Evolutionary conservation across 2,888 invertebrate species (phyloP), one percentile per base, ranked within the genome.

Genomic region (Drosophila mayaguana): DNA sequence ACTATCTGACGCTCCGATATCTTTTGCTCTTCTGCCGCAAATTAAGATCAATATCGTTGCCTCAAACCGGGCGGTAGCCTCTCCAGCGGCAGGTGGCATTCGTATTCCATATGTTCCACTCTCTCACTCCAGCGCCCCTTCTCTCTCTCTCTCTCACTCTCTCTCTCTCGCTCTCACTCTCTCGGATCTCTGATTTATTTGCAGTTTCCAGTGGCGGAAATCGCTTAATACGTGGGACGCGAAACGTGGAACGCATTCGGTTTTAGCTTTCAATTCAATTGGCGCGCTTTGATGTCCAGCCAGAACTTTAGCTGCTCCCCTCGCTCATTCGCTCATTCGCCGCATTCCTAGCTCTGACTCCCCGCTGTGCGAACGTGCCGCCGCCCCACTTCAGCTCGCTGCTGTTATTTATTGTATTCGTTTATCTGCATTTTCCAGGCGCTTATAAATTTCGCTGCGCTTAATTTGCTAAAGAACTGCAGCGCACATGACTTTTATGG

Each of bases 1-100:
- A 38, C 56, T 34, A 43, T 64, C 34, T 28, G 18, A 22, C 54
- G 38, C 66, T 61, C 64, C 63, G 53, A 51, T 59, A 61, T 63
- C 54, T 60, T 62, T 74, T 64, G 62, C 70, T 78, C 53, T 57
- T 67, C 60, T 71, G 68, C 71, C 25, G 60, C 76, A 78, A 84
- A 80, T 86, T 73, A 84, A 86, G 86, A 87, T 86, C 86, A 78
- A 82, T 89, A 86, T 86, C 85, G 66, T 65, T 69, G 71, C 43
- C 74, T 60, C 40, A 45, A 61, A 61, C 61, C 78, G 76, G 70
- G 81, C 79, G 64, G 64, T 63, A 63, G 71, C 62, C 50, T 55
- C 16, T 64, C 20, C 60, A 62, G 45, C 79, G 66, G 89, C 84
- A 85, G 85, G 87, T 85, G 85, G 85, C 80, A 75, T 82, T 72